Evolutionary conservation across 2,113 vertebrate species (phyloP).

Genomic region (Oreochromis niloticus): DNA sequence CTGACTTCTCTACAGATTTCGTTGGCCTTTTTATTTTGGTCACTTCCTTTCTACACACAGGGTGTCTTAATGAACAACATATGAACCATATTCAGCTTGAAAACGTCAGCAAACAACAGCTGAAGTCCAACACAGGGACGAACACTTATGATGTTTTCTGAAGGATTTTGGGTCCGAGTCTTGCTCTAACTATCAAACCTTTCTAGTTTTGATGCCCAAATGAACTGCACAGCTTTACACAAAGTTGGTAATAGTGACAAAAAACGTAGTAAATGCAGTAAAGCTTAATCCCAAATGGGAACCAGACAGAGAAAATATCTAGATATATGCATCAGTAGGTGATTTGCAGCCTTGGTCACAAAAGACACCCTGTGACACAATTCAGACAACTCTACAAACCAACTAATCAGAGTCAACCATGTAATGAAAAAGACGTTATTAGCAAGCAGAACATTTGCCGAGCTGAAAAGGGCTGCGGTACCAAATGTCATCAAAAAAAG

Average conservation of each 20-base stretch:
- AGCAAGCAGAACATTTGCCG: not conserved
- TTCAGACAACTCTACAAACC: not conserved
- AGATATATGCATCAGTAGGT: not conserved
- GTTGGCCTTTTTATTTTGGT: not conserved
- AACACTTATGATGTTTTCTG: not conserved
- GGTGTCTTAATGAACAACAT: slow-evolving; percentile 12
- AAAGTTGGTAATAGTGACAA: not conserved
- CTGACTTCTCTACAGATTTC: not conserved
- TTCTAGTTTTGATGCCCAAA: not conserved
- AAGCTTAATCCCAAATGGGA: not conserved
- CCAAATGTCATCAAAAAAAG: not conserved
- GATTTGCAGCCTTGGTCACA: not conserved
- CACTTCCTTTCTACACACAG: not conserved
- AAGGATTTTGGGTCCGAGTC: not conserved
- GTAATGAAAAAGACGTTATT: not conserved
- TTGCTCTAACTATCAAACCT: not conserved
- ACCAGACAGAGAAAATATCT: not conserved
- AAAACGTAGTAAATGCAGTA: not conserved
- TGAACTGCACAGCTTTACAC: not conserved
- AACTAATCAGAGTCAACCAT: not conserved
- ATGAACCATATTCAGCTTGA: not conserved
- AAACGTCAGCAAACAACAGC: not conserved
- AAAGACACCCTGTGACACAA: not conserved
- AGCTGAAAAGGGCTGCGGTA: not conserved
- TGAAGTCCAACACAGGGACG: not conserved